Conservation (phyloP, 2,888 invertebrate species). For the Tuberolachnus salignus region DNA sequence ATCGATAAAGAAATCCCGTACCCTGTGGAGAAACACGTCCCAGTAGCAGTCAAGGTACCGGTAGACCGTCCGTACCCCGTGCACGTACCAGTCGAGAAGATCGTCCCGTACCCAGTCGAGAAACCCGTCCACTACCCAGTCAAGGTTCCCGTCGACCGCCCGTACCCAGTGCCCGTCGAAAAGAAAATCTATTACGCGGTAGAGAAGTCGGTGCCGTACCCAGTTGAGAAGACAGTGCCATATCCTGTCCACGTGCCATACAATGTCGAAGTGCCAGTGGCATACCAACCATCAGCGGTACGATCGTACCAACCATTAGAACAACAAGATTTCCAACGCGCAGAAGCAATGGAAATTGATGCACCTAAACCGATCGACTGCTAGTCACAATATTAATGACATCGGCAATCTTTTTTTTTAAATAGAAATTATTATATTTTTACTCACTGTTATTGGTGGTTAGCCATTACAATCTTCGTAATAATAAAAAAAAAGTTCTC, state of each 20-base stretch:
- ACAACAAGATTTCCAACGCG: too few species aligned
- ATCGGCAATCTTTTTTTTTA: too few species aligned
- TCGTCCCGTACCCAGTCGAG: conserved; percentile 70
- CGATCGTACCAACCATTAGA: neutral
- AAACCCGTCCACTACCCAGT: conserved; percentile 66
- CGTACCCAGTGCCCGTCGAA: conserved; percentile 70
- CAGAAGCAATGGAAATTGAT: too few species aligned
- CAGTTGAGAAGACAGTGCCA: conserved; percentile 73
- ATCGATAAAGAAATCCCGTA: conserved; percentile 59
- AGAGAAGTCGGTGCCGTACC: conserved; percentile 77
- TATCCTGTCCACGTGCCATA: conserved; percentile 73
- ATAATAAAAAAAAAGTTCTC: too few species aligned
- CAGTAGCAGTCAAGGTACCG: conserved; percentile 67
- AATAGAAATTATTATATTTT: too few species aligned
- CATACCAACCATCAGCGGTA: conserved; percentile 62
- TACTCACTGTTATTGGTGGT: too few species aligned
- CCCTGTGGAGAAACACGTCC: conserved; percentile 60
- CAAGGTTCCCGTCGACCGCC: conserved; percentile 69
- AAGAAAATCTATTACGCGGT: conserved; percentile 75
- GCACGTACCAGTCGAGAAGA: conserved; percentile 67
- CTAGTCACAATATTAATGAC: too few species aligned
- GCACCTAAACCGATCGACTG: too few species aligned
- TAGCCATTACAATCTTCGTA: too few species aligned
- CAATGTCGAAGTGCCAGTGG: conserved; percentile 58
- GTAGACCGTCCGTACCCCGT: conserved; percentile 64